A percentile compares a stretch with the other conserved stretches of the same genome.
Evolutionary conservation across 2,113 vertebrate species (phyloP).

Genomic region (Brachionichthys hirsutus): DNA sequence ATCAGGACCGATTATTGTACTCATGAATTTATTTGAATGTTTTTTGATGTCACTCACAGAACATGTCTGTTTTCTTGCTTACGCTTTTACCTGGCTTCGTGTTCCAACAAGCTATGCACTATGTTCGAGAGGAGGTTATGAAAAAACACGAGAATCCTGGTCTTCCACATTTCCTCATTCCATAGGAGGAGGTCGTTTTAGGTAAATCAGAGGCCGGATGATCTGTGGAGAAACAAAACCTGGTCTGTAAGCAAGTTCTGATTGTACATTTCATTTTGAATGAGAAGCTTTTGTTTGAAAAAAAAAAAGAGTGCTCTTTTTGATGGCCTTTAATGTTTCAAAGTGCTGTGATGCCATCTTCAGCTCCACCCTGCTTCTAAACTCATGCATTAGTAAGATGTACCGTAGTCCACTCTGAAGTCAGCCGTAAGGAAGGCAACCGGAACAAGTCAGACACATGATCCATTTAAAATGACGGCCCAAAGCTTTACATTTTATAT

Average conservation of each 20-base stretch:
- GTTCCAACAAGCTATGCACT: slow-evolving; percentile 55
- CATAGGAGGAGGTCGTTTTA: slow-evolving; percentile 10
- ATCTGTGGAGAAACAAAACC: no score
- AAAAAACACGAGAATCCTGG: slow-evolving; percentile 4
- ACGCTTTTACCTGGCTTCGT: slow-evolving; percentile 16
- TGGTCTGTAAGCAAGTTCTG: slow-evolving; percentile 4
- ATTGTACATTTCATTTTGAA: slow-evolving; percentile 47
- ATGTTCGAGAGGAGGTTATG: neutral
- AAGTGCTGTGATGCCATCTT: slow-evolving; percentile 33
- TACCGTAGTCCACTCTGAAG: neutral
- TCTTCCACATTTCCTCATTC: slow-evolving; percentile 54
- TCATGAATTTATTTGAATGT: no score
- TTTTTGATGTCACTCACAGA: no score
- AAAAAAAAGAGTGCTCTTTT: neutral
- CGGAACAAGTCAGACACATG: no score
- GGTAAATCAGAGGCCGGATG: neutral
- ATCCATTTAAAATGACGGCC: no score
- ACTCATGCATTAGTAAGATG: neutral
- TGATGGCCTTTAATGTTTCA: slow-evolving; percentile 36
- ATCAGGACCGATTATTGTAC: no score
- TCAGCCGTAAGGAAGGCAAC: no score
- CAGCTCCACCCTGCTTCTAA: neutral
- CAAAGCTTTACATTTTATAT: neutral
- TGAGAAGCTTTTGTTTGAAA: slow-evolving; percentile 3
- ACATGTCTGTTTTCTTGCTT: no score